Conservation (phyloP, 2,888 invertebrate genomes). For the Margaritifera margaritifera region DNA sequence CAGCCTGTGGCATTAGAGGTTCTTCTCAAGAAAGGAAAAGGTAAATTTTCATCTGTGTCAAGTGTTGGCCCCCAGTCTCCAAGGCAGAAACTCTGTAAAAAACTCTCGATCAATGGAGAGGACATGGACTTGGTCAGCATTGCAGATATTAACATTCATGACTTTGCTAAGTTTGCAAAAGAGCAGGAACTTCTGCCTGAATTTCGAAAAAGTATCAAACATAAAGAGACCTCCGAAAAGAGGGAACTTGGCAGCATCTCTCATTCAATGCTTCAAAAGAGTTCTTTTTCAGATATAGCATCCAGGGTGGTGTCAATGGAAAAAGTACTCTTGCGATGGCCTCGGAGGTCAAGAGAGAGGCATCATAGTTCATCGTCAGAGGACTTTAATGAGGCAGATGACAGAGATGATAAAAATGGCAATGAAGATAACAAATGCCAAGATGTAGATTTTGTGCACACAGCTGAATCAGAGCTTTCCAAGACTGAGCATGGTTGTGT, state of each 20-base stretch:
- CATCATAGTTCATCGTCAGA: conserved; percentile 68
- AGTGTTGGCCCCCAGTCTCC: conserved; percentile 22
- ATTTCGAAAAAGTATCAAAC: conserved; percentile 52
- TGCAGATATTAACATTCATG: conserved; percentile 68
- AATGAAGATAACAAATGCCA: conserved; percentile 11
- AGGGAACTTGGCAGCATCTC: background rate
- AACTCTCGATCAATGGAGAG: conserved; percentile 70
- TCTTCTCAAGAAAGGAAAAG: conserved; percentile 66
- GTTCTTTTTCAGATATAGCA: conserved; percentile 64
- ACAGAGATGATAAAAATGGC: conserved; percentile 18
- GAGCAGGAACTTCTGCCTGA: conserved; percentile 59
- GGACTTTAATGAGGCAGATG: conserved; percentile 41
- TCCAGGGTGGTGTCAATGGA: conserved; percentile 56
- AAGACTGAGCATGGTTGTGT: too few species aligned
- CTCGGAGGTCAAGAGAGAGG: conserved; percentile 42
- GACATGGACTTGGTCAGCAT: conserved; percentile 47
- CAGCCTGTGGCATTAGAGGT: conserved; percentile 69
- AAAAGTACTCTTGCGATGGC: conserved; percentile 61
- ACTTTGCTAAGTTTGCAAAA: conserved; percentile 68
- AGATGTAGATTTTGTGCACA: conserved; percentile 26
- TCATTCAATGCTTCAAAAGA: conserved; percentile 17
- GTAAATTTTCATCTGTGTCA: conserved; percentile 44
- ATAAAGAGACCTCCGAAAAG: background rate
- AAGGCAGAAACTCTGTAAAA: conserved; percentile 35
- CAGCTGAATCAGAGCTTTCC: conserved; percentile 20